phyloP scores from a whole-genome alignment of 2,888 invertebrate species.

The Invenusta paracnida region DNA sequence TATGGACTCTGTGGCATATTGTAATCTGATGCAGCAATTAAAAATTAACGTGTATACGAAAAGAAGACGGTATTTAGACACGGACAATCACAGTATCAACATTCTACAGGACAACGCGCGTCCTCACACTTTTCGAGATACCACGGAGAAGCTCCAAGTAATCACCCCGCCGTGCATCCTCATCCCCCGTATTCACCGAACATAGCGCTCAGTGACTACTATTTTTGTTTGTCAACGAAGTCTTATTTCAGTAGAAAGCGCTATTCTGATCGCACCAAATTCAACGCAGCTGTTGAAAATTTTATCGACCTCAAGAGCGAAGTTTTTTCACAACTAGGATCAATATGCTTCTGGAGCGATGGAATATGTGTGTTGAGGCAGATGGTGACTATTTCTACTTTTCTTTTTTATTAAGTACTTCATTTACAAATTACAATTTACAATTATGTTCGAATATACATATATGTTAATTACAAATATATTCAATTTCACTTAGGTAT shows the following conservation, averaged over 20 bases:
- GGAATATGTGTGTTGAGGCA: background rate
- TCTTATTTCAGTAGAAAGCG: background rate
- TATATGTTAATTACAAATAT: no score
- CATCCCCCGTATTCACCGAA: background rate
- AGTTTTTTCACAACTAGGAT: background rate
- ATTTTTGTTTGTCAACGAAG: background rate
- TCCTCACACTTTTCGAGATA: background rate
- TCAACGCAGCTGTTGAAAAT: no score
- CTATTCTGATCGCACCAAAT: no score
- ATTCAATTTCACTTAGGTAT: no score
- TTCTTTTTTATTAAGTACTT: no score
- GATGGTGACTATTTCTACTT: slow-evolving; percentile 21
- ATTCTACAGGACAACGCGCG: no score
- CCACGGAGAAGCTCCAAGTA: background rate
- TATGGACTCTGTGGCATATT: background rate
- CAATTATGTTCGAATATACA: no score
- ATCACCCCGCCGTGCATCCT: background rate
- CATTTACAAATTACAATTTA: no score
- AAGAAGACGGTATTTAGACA: background rate
- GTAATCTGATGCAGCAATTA: background rate
- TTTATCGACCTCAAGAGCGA: background rate
- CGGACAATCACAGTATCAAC: background rate
- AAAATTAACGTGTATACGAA: background rate
- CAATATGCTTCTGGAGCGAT: background rate
- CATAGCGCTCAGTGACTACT: background rate